Evolutionary conservation across 2,113 vertebrate species (phyloP).

Genomic region (Semnopithecus entellus): DNA sequence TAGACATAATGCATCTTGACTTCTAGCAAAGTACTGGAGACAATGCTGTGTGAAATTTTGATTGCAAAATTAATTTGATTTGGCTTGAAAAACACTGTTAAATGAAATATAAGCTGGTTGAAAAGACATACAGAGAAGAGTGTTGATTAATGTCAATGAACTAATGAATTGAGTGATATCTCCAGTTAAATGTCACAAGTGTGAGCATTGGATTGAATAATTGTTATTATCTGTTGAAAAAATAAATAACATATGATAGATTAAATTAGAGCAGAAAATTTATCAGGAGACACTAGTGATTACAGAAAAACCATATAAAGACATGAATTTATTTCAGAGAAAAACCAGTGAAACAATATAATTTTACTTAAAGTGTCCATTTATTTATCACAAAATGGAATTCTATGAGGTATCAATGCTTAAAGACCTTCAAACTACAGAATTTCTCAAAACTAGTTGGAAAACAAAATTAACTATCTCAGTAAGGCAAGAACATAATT

Average conservation of each 20-base stretch:
- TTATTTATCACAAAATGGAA: not conserved
- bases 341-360: not conserved
- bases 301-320: not conserved
- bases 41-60: constrained; percentile 50
- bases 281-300: not conserved
- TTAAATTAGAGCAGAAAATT: constrained; percentile 34
- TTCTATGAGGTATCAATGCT: not conserved
- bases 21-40: constrained; percentile 38
- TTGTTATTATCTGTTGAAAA: constrained; percentile 37
- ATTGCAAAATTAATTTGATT: constrained; percentile 67
- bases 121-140: not conserved
- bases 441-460: not conserved
- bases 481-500: not conserved
- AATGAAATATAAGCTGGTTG: constrained; percentile 33
- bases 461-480: not conserved
- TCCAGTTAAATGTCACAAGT: not conserved
- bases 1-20: constrained; percentile 29
- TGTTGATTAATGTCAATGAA: constrained; percentile 15
- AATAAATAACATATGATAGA: not conserved
- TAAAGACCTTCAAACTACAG: not conserved
- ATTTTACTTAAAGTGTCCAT: not conserved
- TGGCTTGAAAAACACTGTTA: constrained; percentile 49
- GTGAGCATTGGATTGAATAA: not conserved
- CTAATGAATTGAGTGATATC: not conserved
- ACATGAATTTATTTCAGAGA: not conserved